Conservation (phyloP, 2,888 invertebrate species). For the Zygaena filipendulae region DNA sequence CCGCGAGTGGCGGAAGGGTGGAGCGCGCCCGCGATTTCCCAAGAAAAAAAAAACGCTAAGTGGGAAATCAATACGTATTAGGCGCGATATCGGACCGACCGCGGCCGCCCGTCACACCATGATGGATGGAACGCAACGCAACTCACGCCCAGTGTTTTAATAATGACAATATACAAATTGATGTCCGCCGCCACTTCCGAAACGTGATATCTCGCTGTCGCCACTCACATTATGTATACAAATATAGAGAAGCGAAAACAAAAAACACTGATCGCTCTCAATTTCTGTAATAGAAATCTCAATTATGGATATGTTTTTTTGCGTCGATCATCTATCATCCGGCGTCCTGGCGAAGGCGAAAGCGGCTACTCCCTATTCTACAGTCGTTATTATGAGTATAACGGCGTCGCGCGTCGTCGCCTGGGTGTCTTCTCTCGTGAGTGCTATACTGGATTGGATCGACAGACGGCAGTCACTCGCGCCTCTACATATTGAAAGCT, state of each 20-base stretch:
- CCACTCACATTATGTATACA: conserved; percentile 66
- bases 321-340: conserved; percentile 58
- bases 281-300: conserved; percentile 66
- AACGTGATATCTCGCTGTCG: conserved; percentile 52
- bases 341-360: conserved; percentile 36
- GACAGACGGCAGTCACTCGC: conserved; percentile 56
- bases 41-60: conserved; percentile 68
- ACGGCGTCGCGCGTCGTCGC: conserved; percentile 53
- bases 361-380: too few species aligned
- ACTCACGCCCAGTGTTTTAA: conserved; percentile 59
- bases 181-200: conserved; percentile 58
- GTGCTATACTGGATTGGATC: conserved; percentile 62
- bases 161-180: conserved; percentile 70
- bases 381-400: conserved; percentile 51
- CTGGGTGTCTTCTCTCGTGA: conserved; percentile 45
- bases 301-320: conserved; percentile 64
- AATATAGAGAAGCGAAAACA: conserved; percentile 37
- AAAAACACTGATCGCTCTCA: conserved; percentile 51
- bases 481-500: conserved; percentile 65
- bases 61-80: conserved; percentile 69
- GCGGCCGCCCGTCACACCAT: conserved; percentile 60
- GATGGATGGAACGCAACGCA: conserved; percentile 65
- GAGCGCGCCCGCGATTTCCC: conserved; percentile 59
- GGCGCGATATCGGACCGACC: conserved; percentile 62
- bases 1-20: conserved; percentile 61